Percentiles rank a stretch among this genome's conserved stretches.
These are phyloP conservation scores for Nibea coibor DNA, from an alignment of 2,113 vertebrate genomes.

Conservation along the genomic window DNA sequence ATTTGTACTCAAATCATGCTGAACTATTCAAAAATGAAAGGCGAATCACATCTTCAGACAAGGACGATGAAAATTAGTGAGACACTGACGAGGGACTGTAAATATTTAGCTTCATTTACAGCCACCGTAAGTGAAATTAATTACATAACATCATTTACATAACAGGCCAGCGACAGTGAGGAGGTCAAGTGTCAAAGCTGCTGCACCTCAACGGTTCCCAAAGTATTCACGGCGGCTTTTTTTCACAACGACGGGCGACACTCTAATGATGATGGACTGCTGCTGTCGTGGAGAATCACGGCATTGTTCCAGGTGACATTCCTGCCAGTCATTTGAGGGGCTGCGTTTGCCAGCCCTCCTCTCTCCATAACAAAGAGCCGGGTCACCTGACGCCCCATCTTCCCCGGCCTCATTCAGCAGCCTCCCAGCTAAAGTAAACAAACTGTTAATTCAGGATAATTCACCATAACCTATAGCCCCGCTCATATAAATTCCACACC, in stretches of 20 bases:
- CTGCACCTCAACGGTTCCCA: slow-evolving; percentile 22
- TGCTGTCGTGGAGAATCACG: slow-evolving; percentile 55
- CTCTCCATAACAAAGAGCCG: slow-evolving; percentile 76
- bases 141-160: neutral
- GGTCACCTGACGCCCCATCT: slow-evolving; percentile 75
- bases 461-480: slow-evolving; percentile 74
- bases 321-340: slow-evolving; percentile 68
- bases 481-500: slow-evolving; percentile 76
- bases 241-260: slow-evolving; percentile 34
- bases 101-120: too few species aligned
- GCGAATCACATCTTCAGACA: too few species aligned
- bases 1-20: too few species aligned
- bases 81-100: neutral
- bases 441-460: slow-evolving; percentile 81
- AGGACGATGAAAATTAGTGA: too few species aligned
- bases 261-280: slow-evolving; percentile 78
- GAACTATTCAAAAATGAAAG: too few species aligned
- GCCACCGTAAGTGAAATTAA: neutral
- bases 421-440: slow-evolving; percentile 80
- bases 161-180: neutral
- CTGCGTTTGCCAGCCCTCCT: slow-evolving; percentile 55
- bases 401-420: slow-evolving; percentile 70
- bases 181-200: slow-evolving; percentile 58
- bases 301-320: slow-evolving; percentile 79
- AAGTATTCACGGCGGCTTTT: slow-evolving; percentile 7